Conservation (phyloP, 2,888 invertebrate species). For the Phania funesta region DNA sequence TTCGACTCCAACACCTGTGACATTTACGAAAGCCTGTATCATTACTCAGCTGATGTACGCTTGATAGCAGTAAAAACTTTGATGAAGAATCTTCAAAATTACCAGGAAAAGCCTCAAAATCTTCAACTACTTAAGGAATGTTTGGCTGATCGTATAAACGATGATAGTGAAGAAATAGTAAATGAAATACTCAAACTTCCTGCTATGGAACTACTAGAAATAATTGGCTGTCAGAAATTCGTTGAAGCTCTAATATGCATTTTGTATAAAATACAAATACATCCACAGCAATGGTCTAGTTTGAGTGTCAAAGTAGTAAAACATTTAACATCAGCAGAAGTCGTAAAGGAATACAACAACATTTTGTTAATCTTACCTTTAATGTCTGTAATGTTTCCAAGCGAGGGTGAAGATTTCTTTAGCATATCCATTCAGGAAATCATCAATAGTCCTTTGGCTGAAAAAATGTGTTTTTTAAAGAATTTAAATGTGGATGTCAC, state of each 20-base stretch:
- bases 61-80: conserved; percentile 85
- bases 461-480: conserved; percentile 70
- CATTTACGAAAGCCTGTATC: conserved; percentile 87
- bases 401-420: conserved; percentile 31
- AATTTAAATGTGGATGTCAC: conserved; percentile 61
- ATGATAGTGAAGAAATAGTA: conserved; percentile 85
- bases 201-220: conserved; percentile 77
- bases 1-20: conserved; percentile 82
- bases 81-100: conserved; percentile 82
- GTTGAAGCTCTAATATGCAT: conserved; percentile 82
- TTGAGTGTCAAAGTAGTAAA: conserved; percentile 80
- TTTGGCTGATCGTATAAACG: conserved; percentile 84
- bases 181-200: conserved; percentile 81
- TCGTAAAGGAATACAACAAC: conserved; percentile 78
- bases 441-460: conserved; percentile 71
- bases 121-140: conserved; percentile 84
- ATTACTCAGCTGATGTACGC: conserved; percentile 85
- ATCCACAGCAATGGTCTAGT: conserved; percentile 79
- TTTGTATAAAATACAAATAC: conserved; percentile 80
- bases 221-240: conserved; percentile 81
- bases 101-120: conserved; percentile 73
- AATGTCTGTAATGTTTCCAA: conserved; percentile 75
- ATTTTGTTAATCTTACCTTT: conserved; percentile 74
- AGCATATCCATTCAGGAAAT: conserved; percentile 69
- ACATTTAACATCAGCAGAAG: conserved; percentile 81